These are phyloP conservation scores for Napeogenes inachia DNA, from an alignment of 2,888 invertebrate species.

Conservation along the genomic window DNA sequence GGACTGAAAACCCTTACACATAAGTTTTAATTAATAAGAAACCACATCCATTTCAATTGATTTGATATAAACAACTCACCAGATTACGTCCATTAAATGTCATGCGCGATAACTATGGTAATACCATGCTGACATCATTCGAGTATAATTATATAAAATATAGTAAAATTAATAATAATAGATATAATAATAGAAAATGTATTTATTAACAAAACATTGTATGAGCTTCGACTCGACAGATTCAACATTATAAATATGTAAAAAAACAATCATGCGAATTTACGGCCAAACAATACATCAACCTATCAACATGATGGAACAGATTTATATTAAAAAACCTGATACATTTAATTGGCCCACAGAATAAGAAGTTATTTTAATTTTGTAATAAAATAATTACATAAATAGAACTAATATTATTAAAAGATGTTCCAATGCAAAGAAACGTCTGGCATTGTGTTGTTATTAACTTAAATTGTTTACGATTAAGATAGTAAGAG, in stretches of 20 bases:
- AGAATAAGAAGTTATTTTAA: too few species aligned
- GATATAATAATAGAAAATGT: slow-evolving; percentile 65
- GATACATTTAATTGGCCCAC: neutral
- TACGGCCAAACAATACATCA: slow-evolving; percentile 64
- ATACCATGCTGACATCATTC: slow-evolving; percentile 77
- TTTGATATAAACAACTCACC: slow-evolving; percentile 69
- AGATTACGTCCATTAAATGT: slow-evolving; percentile 63
- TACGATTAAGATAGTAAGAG: slow-evolving; percentile 53
- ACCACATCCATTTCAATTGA: slow-evolving; percentile 74
- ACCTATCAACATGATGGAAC: slow-evolving; percentile 64
- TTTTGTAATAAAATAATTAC: too few species aligned
- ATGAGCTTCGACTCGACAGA: slow-evolving; percentile 69
- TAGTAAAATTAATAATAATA: slow-evolving; percentile 53
- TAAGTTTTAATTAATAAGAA: slow-evolving; percentile 50
- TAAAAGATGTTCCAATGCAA: neutral
- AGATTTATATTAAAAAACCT: slow-evolving; percentile 42
- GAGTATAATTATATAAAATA: slow-evolving; percentile 48
- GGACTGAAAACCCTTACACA: slow-evolving; percentile 39
- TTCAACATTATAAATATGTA: slow-evolving; percentile 68
- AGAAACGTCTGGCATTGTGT: slow-evolving; percentile 48
- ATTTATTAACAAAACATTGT: slow-evolving; percentile 74
- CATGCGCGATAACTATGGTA: slow-evolving; percentile 72
- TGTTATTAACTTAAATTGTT: slow-evolving; percentile 25
- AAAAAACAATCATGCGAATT: slow-evolving; percentile 72
- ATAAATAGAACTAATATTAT: too few species aligned